Evolutionary conservation across 1,140 invertebrate genomes (phyloP).

Genomic region (Listronotus bonariensis): DNA sequence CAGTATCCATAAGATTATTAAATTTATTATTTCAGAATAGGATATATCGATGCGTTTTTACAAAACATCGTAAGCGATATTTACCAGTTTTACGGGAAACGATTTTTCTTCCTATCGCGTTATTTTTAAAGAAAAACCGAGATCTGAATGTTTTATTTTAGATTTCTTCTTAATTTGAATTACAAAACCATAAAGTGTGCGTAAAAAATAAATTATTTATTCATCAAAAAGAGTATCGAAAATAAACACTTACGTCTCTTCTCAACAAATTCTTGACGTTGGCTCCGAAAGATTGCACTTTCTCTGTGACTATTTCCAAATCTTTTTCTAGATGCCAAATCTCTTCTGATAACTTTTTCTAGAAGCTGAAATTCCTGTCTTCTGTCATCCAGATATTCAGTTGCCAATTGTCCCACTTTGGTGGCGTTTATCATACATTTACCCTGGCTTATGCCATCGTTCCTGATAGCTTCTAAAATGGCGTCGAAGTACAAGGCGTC

Average conservation of each 20-base stretch:
- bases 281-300: slow-evolving; percentile 62
- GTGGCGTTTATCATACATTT: slow-evolving; percentile 63
- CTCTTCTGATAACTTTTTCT: slow-evolving; percentile 61
- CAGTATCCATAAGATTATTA: too few relatives aligned
- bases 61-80: too few relatives aligned
- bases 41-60: too few relatives aligned
- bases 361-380: slow-evolving; percentile 62
- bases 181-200: too few relatives aligned
- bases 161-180: too few relatives aligned
- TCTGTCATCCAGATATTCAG: slow-evolving; percentile 65
- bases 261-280: slow-evolving; percentile 63
- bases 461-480: slow-evolving; percentile 60
- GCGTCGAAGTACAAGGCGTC: slow-evolving; percentile 65
- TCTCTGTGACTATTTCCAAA: slow-evolving; percentile 58
- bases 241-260: slow-evolving; percentile 59
- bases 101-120: too few relatives aligned
- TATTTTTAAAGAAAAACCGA: too few relatives aligned
- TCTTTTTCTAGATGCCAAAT: slow-evolving; percentile 65
- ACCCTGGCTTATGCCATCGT: slow-evolving; percentile 62
- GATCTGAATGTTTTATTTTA: too few relatives aligned
- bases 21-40: too few relatives aligned
- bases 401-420: slow-evolving; percentile 65
- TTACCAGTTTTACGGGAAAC: too few relatives aligned
- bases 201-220: too few relatives aligned
- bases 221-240: too few relatives aligned